Percentiles rank a stretch among this genome's conserved stretches.
phyloP scores from a whole-genome alignment of 2,113 vertebrate species.

The Oxyruncus cristatus region DNA sequence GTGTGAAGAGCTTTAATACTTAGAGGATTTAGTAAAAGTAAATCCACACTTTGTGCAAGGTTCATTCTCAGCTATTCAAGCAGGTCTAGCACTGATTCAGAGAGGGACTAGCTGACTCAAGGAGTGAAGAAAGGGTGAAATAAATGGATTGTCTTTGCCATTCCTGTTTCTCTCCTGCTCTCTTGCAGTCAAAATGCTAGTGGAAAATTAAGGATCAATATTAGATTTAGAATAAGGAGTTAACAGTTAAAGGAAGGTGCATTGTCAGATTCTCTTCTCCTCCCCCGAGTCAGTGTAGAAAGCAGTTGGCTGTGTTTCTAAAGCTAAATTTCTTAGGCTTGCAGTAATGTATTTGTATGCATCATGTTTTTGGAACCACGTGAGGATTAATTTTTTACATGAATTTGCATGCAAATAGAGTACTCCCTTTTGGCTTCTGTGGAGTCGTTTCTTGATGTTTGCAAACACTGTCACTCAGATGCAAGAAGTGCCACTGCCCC shows the following conservation, averaged over 20 bases:
- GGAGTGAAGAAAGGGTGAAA: constrained; percentile 42
- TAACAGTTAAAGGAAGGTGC: neutral
- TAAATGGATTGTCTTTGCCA: constrained; percentile 19
- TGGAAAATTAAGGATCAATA: constrained; percentile 43
- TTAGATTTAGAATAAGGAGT: constrained; percentile 27
- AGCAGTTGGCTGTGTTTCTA: constrained; percentile 4
- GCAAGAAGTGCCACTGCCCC: neutral
- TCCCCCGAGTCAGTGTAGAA: neutral
- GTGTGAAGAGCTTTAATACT: constrained; percentile 87
- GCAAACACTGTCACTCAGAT: constrained; percentile 41
- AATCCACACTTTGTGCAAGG: constrained; percentile 77
- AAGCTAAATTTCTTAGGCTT: constrained; percentile 31
- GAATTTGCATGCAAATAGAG: constrained; percentile 60
- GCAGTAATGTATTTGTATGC: constrained; percentile 32
- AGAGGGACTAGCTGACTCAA: constrained; percentile 61
- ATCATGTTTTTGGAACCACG: constrained; percentile 52
- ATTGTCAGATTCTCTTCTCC: neutral
- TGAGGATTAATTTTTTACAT: constrained; percentile 59
- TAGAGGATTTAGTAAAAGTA: constrained; percentile 82
- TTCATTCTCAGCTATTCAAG: constrained; percentile 74
- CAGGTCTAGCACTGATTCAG: constrained; percentile 69
- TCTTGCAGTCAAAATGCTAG: constrained; percentile 59
- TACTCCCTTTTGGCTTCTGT: constrained; percentile 31
- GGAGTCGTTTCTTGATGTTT: constrained; percentile 18
- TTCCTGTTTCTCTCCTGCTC: constrained; percentile 56